phyloP scores from a whole-genome alignment of 2,888 invertebrate species.

The Lasioglossum calceatum region DNA sequence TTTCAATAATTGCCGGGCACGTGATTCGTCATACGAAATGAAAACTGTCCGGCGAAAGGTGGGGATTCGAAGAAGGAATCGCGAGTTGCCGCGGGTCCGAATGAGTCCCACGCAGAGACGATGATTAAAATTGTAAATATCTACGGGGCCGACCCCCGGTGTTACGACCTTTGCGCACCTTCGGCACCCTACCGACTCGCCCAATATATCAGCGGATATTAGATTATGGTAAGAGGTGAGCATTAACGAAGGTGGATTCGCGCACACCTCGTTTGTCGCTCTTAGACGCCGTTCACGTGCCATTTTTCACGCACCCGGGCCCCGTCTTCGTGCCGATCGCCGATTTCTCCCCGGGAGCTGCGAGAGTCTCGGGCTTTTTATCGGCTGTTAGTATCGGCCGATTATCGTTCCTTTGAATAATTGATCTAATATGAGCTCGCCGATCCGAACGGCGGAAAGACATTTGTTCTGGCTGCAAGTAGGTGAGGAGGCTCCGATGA shows the following conservation, averaged over 20 bases:
- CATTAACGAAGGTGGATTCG: conserved; percentile 70
- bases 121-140: conserved; percentile 82
- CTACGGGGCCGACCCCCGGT: conserved; percentile 76
- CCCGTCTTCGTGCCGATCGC: conserved; percentile 47
- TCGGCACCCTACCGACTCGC: conserved; percentile 78
- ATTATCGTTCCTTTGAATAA: conserved; percentile 41
- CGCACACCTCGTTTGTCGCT: conserved; percentile 59
- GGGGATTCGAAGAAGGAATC: conserved; percentile 59
- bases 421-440: conserved; percentile 42
- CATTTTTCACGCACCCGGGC: conserved; percentile 71
- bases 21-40: conserved; percentile 72
- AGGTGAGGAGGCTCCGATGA: conserved; percentile 40
- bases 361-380: conserved; percentile 23
- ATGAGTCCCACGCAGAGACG: conserved; percentile 76
- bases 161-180: conserved; percentile 79
- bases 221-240: conserved; percentile 80
- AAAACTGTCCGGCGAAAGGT: conserved; percentile 61
- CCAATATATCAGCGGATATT: conserved; percentile 81
- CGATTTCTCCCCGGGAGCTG: conserved; percentile 70
- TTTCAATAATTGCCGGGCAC: conserved; percentile 64
- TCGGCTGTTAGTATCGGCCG: conserved; percentile 36
- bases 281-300: conserved; percentile 57
- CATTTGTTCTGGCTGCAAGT: conserved; percentile 49
- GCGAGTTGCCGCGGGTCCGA: conserved; percentile 52
- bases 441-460: conserved; percentile 13